Evolutionary conservation across 2,888 invertebrate genomes (phyloP).

Genomic region (Anoplius nigerrimus): DNA sequence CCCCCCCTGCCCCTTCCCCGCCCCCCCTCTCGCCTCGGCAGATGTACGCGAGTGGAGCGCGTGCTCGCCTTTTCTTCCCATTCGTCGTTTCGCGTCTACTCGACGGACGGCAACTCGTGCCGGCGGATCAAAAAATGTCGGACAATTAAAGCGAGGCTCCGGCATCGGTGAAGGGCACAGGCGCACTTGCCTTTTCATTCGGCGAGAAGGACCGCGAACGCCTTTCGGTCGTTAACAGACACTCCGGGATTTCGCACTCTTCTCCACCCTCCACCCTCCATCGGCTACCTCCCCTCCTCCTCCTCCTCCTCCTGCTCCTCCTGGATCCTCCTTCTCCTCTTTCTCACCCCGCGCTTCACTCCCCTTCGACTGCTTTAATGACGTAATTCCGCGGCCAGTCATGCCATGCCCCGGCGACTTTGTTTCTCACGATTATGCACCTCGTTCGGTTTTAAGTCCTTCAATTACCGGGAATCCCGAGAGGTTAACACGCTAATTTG

Average conservation of each 20-base stretch:
- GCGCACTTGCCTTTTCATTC: slow-evolving; percentile 47
- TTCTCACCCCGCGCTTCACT: neutral
- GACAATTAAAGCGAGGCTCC: slow-evolving; percentile 49
- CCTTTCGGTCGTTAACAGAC: slow-evolving; percentile 6
- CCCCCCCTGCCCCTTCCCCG: slow-evolving; percentile 49
- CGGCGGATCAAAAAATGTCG: slow-evolving; percentile 36
- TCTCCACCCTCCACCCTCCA: no score
- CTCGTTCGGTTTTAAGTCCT: no score
- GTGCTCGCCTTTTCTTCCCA: slow-evolving; percentile 12
- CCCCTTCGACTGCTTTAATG: neutral
- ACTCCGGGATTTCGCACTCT: neutral
- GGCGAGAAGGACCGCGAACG: slow-evolving; percentile 28
- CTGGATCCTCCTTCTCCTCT: slow-evolving; percentile 8
- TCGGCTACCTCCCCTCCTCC: no score
- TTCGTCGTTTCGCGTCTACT: neutral
- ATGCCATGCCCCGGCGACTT: no score
- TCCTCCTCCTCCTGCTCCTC: neutral
- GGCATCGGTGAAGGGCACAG: slow-evolving; percentile 32
- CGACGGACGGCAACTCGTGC: slow-evolving; percentile 33
- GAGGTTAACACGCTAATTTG: no score
- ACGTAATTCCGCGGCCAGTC: no score
- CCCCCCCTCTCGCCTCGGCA: slow-evolving; percentile 51
- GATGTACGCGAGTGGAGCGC: slow-evolving; percentile 56
- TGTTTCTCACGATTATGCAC: no score
- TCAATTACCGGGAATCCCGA: no score